A percentile compares a stretch with the other conserved stretches of the same genome.
phyloP scores from a whole-genome alignment of 2,888 invertebrate species.

The Orchesella flavescens region DNA sequence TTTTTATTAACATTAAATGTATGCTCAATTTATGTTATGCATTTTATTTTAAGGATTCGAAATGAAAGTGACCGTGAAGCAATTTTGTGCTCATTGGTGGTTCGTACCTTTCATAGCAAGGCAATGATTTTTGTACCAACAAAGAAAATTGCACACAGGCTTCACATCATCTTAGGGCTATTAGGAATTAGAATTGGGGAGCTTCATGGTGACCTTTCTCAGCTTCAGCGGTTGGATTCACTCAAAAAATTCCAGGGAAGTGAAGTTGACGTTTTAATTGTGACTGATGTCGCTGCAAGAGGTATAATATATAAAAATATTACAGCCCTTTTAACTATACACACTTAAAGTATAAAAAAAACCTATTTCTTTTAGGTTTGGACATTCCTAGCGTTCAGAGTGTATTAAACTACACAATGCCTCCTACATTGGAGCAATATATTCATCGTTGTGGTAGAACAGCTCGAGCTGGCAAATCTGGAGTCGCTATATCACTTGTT shows the following conservation, averaged over 20 bases:
- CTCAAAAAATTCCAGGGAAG: constrained; percentile 90
- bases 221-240: constrained; percentile 93
- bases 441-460: constrained; percentile 97
- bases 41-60: constrained; percentile 80
- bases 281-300: constrained; percentile 94
- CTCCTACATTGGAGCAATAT: constrained; percentile 94
- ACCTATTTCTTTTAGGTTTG: constrained; percentile 57
- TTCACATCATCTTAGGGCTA: constrained; percentile 92
- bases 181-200: constrained; percentile 86
- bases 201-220: constrained; percentile 96
- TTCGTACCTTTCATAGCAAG: constrained; percentile 91
- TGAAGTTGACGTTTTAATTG: constrained; percentile 88
- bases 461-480: constrained; percentile 93
- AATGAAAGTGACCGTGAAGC: constrained; percentile 94
- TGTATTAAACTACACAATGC: constrained; percentile 95
- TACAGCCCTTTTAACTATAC: too few relatives aligned
- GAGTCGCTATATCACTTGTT: constrained; percentile 94
- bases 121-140: constrained; percentile 97
- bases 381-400: constrained; percentile 72
- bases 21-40: constrained; percentile 16
- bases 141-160: constrained; percentile 93
- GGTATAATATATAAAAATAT: constrained; percentile 78
- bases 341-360: too few relatives aligned
- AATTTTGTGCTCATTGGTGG: constrained; percentile 86
- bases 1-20: neutral